These are phyloP conservation scores for Acleris sparsana DNA, from an alignment of 2,888 invertebrate species.

Conservation along the genomic window DNA sequence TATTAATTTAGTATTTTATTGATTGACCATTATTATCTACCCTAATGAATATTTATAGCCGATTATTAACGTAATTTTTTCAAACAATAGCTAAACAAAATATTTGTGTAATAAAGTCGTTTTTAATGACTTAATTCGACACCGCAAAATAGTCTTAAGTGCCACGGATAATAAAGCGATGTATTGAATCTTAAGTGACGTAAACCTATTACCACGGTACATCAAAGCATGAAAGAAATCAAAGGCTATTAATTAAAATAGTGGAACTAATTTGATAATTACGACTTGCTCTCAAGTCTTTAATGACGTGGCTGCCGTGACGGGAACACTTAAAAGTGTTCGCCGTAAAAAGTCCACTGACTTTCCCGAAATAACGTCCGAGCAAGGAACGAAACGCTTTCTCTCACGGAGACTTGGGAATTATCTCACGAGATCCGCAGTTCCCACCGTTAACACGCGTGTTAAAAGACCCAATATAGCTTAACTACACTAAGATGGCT, in stretches of 20 bases:
- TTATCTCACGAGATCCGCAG: constrained; percentile 25
- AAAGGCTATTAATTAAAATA: constrained; percentile 50
- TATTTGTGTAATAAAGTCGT: not conserved
- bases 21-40: no score
- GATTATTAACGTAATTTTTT: no score
- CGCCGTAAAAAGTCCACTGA: constrained; percentile 54
- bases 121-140: constrained; percentile 14
- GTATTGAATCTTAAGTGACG: constrained; percentile 30
- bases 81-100: not conserved
- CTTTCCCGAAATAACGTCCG: constrained; percentile 51
- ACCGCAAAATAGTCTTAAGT: not conserved
- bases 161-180: constrained; percentile 12
- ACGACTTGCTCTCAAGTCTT: constrained; percentile 49
- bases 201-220: constrained; percentile 35
- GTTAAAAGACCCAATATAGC: no score
- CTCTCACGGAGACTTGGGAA: constrained; percentile 34
- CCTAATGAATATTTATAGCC: no score
- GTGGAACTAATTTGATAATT: constrained; percentile 65
- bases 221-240: constrained; percentile 49
- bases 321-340: constrained; percentile 55
- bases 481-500: not conserved
- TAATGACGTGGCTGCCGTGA: constrained; percentile 48
- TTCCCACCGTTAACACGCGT: not conserved
- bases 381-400: constrained; percentile 30
- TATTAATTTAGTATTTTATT: no score